phyloP scores from a whole-genome alignment of 2,797 vertebrate genomes.

The Coilia nasus region DNA sequence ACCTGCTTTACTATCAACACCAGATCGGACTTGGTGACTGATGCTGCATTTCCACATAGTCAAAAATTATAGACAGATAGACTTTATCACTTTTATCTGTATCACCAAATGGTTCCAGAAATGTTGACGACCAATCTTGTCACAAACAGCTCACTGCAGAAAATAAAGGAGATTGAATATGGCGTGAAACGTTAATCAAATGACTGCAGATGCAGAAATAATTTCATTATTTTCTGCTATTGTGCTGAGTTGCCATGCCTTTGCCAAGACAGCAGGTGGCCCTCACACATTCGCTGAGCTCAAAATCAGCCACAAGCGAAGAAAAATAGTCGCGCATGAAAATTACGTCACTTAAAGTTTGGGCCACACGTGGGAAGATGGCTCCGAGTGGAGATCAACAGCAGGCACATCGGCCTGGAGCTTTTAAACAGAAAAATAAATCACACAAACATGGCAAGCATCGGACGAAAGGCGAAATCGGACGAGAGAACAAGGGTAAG shows the following conservation, averaged over 20 bases:
- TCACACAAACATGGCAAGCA: conserved; percentile 83
- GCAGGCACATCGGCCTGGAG: conserved; percentile 76
- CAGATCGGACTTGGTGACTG: too few species aligned
- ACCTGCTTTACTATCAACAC: too few species aligned
- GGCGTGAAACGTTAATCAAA: background rate
- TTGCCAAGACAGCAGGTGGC: conserved; percentile 42
- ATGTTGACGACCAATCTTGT: too few species aligned
- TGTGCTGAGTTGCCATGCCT: background rate
- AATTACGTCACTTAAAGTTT: conserved; percentile 50
- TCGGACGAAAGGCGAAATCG: conserved; percentile 80
- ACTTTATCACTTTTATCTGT: too few species aligned
- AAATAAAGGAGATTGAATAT: too few species aligned
- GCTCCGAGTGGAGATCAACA: conserved; percentile 74
- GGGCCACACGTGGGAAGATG: conserved; percentile 68
- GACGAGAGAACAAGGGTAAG: conserved; percentile 81
- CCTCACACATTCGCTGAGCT: background rate
- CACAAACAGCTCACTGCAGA: too few species aligned
- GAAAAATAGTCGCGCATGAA: conserved; percentile 39
- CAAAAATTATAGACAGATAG: too few species aligned
- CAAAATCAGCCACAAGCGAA: background rate
- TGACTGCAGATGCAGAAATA: background rate
- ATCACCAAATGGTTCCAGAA: too few species aligned
- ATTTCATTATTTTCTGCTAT: background rate
- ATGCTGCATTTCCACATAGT: too few species aligned
- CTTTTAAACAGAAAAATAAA: conserved; percentile 84